Percentiles rank a stretch among this genome's conserved stretches.
phyloP scores from a whole-genome alignment of 2,888 invertebrate genomes.

The Drosophila falleni region DNA sequence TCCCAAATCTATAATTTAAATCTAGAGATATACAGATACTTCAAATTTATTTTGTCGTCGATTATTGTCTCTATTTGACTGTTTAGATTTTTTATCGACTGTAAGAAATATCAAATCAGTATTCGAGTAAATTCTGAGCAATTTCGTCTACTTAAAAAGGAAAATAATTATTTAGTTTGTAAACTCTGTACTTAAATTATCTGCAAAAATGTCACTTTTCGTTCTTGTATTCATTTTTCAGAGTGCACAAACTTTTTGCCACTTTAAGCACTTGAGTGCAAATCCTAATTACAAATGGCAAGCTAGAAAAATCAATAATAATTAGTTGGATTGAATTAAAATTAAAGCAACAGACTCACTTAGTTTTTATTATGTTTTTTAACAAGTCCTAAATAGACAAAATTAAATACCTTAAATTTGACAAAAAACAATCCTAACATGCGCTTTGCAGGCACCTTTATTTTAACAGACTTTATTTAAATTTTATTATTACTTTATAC shows the following conservation, averaged over 20 bases:
- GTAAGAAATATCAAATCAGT: too few species aligned
- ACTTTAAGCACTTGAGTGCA: constrained; percentile 6
- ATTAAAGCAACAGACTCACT: constrained; percentile 1
- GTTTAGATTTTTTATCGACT: too few species aligned
- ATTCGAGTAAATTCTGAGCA: too few species aligned
- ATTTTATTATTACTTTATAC: constrained; percentile 3
- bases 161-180: too few species aligned
- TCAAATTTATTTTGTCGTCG: too few species aligned
- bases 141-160: too few species aligned
- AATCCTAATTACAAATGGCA: constrained; percentile 36
- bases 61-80: too few species aligned
- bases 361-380: background rate
- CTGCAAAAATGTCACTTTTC: too few species aligned
- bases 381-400: background rate
- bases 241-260: background rate
- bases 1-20: too few species aligned
- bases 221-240: constrained; percentile 5
- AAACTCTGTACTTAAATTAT: too few species aligned
- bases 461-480: constrained; percentile 6
- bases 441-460: constrained; percentile 30
- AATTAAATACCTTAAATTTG: background rate
- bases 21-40: too few species aligned
- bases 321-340: constrained; percentile 9
- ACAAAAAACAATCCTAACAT: constrained; percentile 10
- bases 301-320: constrained; percentile 40